phyloP scores from a whole-genome alignment of 2,888 invertebrate species.

The Euplexia lucipara region DNA sequence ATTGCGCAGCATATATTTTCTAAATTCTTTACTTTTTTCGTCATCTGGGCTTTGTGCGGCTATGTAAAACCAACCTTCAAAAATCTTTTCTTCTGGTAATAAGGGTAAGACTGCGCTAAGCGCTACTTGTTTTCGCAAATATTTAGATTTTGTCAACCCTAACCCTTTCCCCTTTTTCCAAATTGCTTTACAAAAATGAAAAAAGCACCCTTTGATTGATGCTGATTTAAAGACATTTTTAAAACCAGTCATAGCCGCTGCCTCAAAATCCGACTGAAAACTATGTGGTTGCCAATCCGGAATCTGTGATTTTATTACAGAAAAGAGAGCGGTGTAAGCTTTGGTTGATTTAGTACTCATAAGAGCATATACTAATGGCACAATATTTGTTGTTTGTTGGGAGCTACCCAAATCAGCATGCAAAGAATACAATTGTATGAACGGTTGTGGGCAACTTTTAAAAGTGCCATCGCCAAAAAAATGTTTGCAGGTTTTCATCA shows the following conservation, averaged over 20 bases:
- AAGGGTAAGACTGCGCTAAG: too few relatives aligned
- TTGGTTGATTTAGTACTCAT: constrained; percentile 26
- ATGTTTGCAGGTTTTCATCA: constrained; percentile 26
- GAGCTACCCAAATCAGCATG: constrained; percentile 23
- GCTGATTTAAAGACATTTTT: too few relatives aligned
- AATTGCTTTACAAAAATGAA: too few relatives aligned
- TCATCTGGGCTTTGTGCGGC: too few relatives aligned
- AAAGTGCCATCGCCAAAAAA: constrained; percentile 31
- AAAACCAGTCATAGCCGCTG: constrained; percentile 33
- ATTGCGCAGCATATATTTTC: too few relatives aligned
- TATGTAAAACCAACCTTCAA: too few relatives aligned
- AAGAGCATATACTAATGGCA: constrained; percentile 30
- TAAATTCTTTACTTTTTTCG: too few relatives aligned
- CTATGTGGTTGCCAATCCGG: constrained; percentile 36
- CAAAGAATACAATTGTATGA: constrained; percentile 33
- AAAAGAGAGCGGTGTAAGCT: constrained; percentile 34
- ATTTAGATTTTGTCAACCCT: too few relatives aligned
- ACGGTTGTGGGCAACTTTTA: constrained; percentile 34
- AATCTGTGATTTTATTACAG: constrained; percentile 35
- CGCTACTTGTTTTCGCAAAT: too few relatives aligned
- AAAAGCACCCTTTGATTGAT: too few relatives aligned
- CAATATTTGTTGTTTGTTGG: constrained; percentile 18
- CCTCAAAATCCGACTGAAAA: constrained; percentile 37
- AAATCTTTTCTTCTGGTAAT: too few relatives aligned
- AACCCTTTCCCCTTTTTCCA: too few relatives aligned